A percentile compares a stretch with the other conserved stretches of the same genome.
Conservation (phyloP, 1,140 invertebrate genomes). For the Heliconius congener region DNA sequence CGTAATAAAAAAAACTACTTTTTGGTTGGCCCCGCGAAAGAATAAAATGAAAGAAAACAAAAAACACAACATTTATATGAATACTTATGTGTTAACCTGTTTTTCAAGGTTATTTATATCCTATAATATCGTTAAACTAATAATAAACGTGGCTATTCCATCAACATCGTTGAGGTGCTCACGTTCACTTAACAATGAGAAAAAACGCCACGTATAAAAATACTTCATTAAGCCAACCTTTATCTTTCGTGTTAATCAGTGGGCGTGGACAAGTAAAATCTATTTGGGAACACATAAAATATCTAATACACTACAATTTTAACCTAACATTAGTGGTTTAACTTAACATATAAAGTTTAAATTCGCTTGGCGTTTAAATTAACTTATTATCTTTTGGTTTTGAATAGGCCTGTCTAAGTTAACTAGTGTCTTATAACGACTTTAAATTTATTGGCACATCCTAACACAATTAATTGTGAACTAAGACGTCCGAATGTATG, state of each 20-base stretch:
- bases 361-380: background rate
- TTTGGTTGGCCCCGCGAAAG: too few relatives aligned
- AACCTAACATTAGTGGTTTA: background rate
- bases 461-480: constrained; percentile 70
- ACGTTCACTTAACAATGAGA: constrained; percentile 68
- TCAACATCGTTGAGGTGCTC: constrained; percentile 46
- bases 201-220: constrained; percentile 74
- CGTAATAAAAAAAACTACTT: too few relatives aligned
- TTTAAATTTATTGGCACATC: constrained; percentile 72
- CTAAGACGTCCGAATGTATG: constrained; percentile 64
- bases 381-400: background rate
- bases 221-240: constrained; percentile 71
- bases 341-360: background rate
- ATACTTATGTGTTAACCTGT: background rate
- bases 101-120: background rate
- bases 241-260: constrained; percentile 75
- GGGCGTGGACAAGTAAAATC: constrained; percentile 70
- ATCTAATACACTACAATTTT: background rate
- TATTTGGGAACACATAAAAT: constrained; percentile 10
- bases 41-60: background rate
- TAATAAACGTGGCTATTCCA: constrained; percentile 41
- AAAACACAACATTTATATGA: background rate
- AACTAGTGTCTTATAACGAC: constrained; percentile 69
- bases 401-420: constrained; percentile 52
- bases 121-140: constrained; percentile 1